phyloP scores from a whole-genome alignment of 2,888 invertebrate species.

The Cosmorhoe ocellata region DNA sequence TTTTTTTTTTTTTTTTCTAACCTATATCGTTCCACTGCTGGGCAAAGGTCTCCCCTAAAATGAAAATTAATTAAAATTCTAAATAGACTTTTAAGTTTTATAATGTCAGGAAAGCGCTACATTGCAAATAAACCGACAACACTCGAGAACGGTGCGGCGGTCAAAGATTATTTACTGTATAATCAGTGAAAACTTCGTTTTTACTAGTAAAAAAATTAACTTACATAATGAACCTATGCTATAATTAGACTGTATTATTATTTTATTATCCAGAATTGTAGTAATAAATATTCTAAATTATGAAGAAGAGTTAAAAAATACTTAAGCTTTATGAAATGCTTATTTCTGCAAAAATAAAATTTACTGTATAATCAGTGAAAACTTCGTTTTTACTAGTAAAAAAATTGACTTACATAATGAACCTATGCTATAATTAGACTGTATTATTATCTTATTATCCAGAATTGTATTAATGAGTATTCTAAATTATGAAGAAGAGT shows the following conservation, averaged over 20 bases:
- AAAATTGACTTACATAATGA: no score
- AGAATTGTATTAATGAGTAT: no score
- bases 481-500: not conserved
- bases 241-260: no score
- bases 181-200: not conserved
- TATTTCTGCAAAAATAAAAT: slow-evolving; percentile 6
- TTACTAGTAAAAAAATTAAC: no score
- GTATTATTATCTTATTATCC: no score
- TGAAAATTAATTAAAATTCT: slow-evolving; percentile 7
- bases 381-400: no score
- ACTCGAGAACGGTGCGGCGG: slow-evolving; percentile 31
- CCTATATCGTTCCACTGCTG: not conserved
- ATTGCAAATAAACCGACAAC: slow-evolving; percentile 29
- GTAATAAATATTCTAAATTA: no score
- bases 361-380: not conserved
- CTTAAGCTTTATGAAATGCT: not conserved
- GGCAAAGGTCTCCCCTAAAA: no score
- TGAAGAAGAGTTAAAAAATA: not conserved
- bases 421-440: no score
- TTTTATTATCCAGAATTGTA: no score
- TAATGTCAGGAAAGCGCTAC: slow-evolving; percentile 21
- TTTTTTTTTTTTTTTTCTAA: no score
- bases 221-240: no score
- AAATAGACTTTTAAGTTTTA: slow-evolving; percentile 13
- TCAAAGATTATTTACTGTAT: slow-evolving; percentile 42